Evolutionary conservation across 2,888 invertebrate species (phyloP).

Genomic region (Meta bourneti): DNA sequence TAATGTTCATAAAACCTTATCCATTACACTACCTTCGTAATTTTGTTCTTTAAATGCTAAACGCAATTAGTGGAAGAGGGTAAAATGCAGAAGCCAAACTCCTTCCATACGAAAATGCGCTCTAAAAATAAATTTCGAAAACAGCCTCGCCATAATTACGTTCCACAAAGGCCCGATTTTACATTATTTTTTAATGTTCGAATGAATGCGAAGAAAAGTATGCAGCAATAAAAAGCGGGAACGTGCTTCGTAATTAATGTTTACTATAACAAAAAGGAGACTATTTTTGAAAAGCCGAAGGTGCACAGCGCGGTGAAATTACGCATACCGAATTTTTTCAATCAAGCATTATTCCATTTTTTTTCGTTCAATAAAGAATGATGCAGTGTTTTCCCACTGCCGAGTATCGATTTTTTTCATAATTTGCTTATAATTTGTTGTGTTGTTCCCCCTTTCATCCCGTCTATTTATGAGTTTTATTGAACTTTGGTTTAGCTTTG

Average conservation of each 20-base stretch:
- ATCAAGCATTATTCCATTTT: constrained; percentile 44
- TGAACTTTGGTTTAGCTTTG: constrained; percentile 65
- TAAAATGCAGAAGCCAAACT: constrained; percentile 35
- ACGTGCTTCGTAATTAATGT: constrained; percentile 64
- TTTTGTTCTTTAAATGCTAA: constrained; percentile 45
- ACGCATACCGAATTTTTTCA: constrained; percentile 59
- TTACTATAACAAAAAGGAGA: constrained; percentile 61
- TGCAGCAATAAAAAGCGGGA: constrained; percentile 38
- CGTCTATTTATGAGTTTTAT: constrained; percentile 67
- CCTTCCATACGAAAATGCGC: constrained; percentile 13
- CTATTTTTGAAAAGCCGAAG: constrained; percentile 39
- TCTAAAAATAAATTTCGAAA: constrained; percentile 23
- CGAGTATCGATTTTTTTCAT: constrained; percentile 50
- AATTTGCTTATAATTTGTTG: constrained; percentile 68
- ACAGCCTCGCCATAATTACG: constrained; percentile 51
- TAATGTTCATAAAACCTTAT: too few species aligned
- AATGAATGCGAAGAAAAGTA: constrained; percentile 47
- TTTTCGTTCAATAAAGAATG: constrained; percentile 48
- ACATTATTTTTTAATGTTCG: constrained; percentile 23
- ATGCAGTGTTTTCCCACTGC: constrained; percentile 38
- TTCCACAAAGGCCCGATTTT: constrained; percentile 58
- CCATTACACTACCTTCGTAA: neutral
- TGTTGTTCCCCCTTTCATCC: constrained; percentile 22
- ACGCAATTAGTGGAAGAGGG: constrained; percentile 48
- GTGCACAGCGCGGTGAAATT: constrained; percentile 43